These are phyloP conservation scores for Burhinus bistriatus DNA, from an alignment of 2,113 vertebrate genomes.

Conservation along the genomic window DNA sequence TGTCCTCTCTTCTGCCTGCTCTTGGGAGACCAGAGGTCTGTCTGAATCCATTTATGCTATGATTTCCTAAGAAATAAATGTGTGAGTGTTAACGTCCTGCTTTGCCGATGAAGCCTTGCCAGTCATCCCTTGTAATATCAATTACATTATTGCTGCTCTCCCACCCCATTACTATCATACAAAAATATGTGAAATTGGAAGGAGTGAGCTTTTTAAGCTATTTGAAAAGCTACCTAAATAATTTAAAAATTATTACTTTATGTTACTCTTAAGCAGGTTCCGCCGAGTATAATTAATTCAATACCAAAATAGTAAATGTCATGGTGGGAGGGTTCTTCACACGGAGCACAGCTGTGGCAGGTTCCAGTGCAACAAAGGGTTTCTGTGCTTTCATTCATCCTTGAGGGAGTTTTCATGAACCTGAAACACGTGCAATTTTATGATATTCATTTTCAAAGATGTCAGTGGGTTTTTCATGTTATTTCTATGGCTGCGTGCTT, in stretches of 20 bases:
- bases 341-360: not conserved
- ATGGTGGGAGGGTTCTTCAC: not conserved
- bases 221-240: not conserved
- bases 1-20: not conserved
- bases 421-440: not conserved
- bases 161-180: too few relatives aligned
- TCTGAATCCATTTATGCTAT: not conserved
- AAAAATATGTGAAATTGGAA: not conserved
- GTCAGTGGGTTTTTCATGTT: not conserved
- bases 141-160: not conserved
- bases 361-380: not conserved
- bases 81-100: fast-evolving
- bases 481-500: not conserved
- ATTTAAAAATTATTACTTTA: not conserved
- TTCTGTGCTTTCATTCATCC: not conserved
- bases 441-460: not conserved
- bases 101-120: not conserved
- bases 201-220: not conserved
- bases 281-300: not conserved
- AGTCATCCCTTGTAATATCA: not conserved
- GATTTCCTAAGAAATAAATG: not conserved
- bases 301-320: not conserved
- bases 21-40: not conserved
- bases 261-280: not conserved
- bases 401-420: not conserved